These are phyloP conservation scores for Lithophane semibrunnea DNA, from an alignment of 2,888 invertebrate genomes.

Conservation along the genomic window DNA sequence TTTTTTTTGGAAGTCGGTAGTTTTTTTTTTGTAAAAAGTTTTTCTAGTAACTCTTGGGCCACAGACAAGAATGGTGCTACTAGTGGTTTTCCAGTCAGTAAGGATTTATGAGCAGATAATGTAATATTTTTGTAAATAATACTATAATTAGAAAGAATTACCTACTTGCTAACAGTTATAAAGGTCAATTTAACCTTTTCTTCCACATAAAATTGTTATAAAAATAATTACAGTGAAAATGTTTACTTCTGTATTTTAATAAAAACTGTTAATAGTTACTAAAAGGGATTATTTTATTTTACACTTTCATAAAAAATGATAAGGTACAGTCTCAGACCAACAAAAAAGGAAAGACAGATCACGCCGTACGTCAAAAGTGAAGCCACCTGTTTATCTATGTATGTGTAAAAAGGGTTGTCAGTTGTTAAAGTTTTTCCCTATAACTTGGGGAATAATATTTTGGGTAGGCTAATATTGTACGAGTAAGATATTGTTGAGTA, in stretches of 20 bases:
- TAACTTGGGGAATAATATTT: too few relatives aligned
- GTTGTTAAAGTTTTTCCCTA: too few relatives aligned
- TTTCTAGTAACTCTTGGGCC: not conserved
- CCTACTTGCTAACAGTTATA: not conserved
- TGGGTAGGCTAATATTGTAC: too few relatives aligned
- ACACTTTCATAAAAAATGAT: not conserved
- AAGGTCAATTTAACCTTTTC: not conserved
- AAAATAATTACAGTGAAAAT: not conserved
- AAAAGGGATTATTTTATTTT: not conserved
- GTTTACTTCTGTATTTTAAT: not conserved
- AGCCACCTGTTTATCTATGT: too few relatives aligned
- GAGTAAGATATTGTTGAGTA: too few relatives aligned
- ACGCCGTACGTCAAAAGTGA: too few relatives aligned
- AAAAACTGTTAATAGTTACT: slow-evolving; percentile 11
- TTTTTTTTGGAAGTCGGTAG: too few relatives aligned
- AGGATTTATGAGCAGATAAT: not conserved
- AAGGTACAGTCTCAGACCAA: not conserved
- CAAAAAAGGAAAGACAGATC: too few relatives aligned
- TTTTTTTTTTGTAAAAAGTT: too few relatives aligned
- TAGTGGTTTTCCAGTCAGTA: not conserved
- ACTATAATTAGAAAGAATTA: not conserved
- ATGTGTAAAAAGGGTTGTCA: too few relatives aligned
- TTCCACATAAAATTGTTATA: not conserved
- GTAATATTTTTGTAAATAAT: not conserved
- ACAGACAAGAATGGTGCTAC: not conserved